These are phyloP conservation scores for Ancistrus triradiatus DNA, from an alignment of 2,113 vertebrate species.

Conservation along the genomic window DNA sequence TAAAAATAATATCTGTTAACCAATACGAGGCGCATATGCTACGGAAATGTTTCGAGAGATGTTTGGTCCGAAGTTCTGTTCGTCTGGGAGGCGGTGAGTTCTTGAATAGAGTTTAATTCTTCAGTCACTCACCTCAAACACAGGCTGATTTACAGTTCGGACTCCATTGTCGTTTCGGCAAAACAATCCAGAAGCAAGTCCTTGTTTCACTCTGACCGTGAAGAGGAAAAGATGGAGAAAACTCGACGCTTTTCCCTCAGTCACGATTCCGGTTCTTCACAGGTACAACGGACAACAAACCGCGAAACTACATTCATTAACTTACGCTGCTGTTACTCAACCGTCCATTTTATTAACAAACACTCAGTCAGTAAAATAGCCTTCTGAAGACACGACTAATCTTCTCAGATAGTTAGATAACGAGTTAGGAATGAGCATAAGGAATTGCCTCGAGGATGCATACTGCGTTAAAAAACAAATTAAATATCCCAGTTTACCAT, in stretches of 20 bases:
- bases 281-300: neutral
- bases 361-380: too few species aligned
- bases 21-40: too few species aligned
- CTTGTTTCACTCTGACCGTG: too few species aligned
- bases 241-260: neutral
- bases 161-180: neutral
- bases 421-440: neutral
- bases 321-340: neutral
- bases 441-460: neutral
- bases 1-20: too few species aligned
- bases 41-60: too few species aligned
- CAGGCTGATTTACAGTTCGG: neutral
- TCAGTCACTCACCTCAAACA: neutral
- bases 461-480: neutral
- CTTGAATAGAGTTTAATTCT: too few species aligned
- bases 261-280: slow-evolving; percentile 1
- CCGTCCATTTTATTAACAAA: neutral
- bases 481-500: neutral
- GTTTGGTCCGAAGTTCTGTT: too few species aligned
- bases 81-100: too few species aligned
- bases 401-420: too few species aligned
- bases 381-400: too few species aligned
- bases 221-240: neutral
- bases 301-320: neutral
- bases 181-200: neutral